phyloP scores from a whole-genome alignment of 2,113 vertebrate genomes.

The Chunga burmeisteri region DNA sequence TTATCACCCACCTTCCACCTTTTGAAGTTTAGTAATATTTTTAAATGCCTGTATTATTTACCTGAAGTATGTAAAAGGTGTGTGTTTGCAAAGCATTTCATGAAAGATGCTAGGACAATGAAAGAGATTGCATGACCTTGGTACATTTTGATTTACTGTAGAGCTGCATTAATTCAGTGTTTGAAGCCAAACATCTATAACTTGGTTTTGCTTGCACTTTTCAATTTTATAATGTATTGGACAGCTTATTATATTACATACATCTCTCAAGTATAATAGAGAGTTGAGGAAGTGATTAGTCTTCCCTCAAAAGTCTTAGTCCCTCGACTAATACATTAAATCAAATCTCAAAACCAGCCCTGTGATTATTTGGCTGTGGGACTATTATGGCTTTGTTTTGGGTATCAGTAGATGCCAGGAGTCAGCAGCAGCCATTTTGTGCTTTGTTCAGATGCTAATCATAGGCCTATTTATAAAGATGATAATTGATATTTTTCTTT shows the following conservation, averaged over 20 bases:
- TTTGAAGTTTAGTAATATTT: background rate
- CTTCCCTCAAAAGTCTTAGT: background rate
- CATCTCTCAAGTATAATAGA: background rate
- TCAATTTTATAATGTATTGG: conserved; percentile 41
- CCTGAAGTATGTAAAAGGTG: background rate
- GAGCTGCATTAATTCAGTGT: background rate
- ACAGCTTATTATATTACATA: background rate
- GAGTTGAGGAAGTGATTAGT: background rate
- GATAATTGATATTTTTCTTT: background rate
- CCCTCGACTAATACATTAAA: background rate
- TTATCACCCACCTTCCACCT: background rate
- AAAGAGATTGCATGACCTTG: background rate
- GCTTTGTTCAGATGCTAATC: background rate
- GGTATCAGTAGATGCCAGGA: background rate
- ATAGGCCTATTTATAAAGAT: background rate
- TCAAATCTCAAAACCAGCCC: background rate
- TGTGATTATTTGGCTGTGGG: background rate
- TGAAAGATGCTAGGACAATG: background rate
- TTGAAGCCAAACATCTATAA: background rate
- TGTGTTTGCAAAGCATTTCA: background rate
- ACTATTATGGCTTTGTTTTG: background rate
- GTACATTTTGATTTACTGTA: background rate
- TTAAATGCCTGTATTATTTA: background rate
- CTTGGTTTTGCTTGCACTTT: conserved; percentile 20
- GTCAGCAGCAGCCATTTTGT: background rate